A percentile compares a stretch with the other conserved stretches of the same genome.
Conservation (phyloP, 1,140 invertebrate species). For the Drosophila sproati region DNA sequence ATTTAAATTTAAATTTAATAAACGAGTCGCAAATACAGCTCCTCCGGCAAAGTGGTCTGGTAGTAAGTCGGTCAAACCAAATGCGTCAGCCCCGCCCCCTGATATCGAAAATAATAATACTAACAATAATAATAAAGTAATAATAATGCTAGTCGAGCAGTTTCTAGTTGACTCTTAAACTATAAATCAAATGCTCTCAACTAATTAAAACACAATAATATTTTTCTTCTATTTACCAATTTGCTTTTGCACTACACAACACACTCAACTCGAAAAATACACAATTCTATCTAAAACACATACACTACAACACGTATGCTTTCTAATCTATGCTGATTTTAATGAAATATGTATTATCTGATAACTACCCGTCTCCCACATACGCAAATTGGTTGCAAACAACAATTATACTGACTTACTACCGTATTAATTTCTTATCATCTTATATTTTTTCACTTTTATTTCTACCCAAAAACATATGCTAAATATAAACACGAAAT, state of each 20-base stretch:
- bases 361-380: not conserved
- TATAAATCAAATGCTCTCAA: slow-evolving; percentile 25
- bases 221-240: slow-evolving; percentile 77
- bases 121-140: slow-evolving; percentile 5
- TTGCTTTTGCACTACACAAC: slow-evolving; percentile 69
- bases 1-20: not conserved
- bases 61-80: slow-evolving; percentile 38
- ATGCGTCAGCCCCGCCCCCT: slow-evolving; percentile 3
- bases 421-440: slow-evolving; percentile 16
- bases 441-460: slow-evolving; percentile 25
- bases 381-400: slow-evolving; percentile 28
- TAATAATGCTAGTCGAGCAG: not conserved
- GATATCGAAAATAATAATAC: not conserved
- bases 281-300: slow-evolving; percentile 14
- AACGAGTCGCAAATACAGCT: slow-evolving; percentile 17
- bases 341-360: not conserved
- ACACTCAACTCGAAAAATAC: slow-evolving; percentile 26
- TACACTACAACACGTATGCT: not conserved
- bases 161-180: not conserved
- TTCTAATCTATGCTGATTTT: slow-evolving; percentile 5
- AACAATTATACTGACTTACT: not conserved
- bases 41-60: slow-evolving; percentile 51
- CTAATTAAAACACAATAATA: slow-evolving; percentile 66
- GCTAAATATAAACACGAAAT: not conserved
- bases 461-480: slow-evolving; percentile 2